Percentiles rank a stretch among this genome's conserved stretches.
phyloP scores from a whole-genome alignment of 2,797 vertebrate species.

The Ficedula albicollis region DNA sequence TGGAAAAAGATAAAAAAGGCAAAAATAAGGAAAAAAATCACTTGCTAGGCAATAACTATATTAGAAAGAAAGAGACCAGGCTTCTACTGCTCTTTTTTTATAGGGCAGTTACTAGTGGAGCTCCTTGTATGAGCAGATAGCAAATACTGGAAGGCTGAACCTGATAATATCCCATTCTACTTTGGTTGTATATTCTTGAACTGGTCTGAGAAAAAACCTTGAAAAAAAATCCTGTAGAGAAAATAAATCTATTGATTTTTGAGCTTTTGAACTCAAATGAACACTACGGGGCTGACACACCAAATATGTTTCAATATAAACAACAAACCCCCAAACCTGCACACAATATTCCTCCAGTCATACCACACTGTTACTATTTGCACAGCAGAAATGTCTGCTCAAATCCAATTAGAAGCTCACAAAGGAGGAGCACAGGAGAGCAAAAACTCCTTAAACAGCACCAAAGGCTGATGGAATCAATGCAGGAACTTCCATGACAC shows the following conservation, averaged over 20 bases:
- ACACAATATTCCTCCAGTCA: background rate
- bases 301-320: background rate
- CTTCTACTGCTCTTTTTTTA: background rate
- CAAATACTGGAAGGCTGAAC: background rate
- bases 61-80: background rate
- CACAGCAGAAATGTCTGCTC: background rate
- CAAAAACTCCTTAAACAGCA: background rate
- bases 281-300: background rate
- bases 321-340: background rate
- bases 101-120: background rate
- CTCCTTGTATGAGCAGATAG: background rate
- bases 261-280: background rate
- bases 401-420: background rate
- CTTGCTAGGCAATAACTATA: background rate
- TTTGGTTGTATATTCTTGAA: background rate
- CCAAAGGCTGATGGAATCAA: background rate
- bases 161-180: background rate
- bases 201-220: background rate
- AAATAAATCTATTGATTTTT: background rate
- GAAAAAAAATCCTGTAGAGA: background rate
- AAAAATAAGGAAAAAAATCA: background rate
- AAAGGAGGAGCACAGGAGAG: background rate
- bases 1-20: accelerated
- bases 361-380: background rate
- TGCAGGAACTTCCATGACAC: background rate